Base-by-base conservation (phyloP, 2,797 vertebrate species). In the Thripadectes ignobilis region DNA sequence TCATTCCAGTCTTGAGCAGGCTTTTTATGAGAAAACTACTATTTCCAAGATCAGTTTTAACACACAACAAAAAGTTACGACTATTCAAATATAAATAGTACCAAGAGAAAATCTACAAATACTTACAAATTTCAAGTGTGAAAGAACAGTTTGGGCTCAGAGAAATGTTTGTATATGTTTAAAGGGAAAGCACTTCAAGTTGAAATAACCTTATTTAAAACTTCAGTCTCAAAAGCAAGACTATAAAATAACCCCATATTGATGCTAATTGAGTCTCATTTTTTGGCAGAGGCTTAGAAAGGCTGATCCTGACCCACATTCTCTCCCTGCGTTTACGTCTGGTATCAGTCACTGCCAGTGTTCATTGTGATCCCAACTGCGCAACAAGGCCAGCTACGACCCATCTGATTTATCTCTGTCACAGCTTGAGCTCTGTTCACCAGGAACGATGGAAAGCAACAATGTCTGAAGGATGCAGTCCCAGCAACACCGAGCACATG, bases 351-450 rank as follows among this genome's bases (percentile, higher is more conserved):
- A 91, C 93, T 97, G 97, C 98, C 98, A 98, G 97, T 26, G 68
- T 81, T 89, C 71, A 80, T 43, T 91, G 94, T 98, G 97, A 98
- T 85, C 94, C 93, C 46, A 86, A 92, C 92, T 94, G 96, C 63
- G 93, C 96, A 94, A 89, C 73, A 84, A 65, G 94, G 97, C 92
- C 94, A 85, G 98, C 98, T 87, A 93, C 6, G 94, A 96, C 97
- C 92, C 84, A 93, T 79, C 72, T 85, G 95, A 98, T 98, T 98
- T 97, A 97, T 98, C 97, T 98, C 98, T 97, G 97, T 97, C 98
- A 93, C 95, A 96, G 93, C 93, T 68, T 59, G 66, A 86, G 90
- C 77, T 89, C 94, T 22, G 96, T 97, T 98, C 98, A 98, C 96
- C 95, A 94, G 96, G 58, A 76, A 97, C 46, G 67, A 88, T 32